Base-by-base conservation (phyloP, 2,113 vertebrate species). In the Dromiciops gliroides region DNA sequence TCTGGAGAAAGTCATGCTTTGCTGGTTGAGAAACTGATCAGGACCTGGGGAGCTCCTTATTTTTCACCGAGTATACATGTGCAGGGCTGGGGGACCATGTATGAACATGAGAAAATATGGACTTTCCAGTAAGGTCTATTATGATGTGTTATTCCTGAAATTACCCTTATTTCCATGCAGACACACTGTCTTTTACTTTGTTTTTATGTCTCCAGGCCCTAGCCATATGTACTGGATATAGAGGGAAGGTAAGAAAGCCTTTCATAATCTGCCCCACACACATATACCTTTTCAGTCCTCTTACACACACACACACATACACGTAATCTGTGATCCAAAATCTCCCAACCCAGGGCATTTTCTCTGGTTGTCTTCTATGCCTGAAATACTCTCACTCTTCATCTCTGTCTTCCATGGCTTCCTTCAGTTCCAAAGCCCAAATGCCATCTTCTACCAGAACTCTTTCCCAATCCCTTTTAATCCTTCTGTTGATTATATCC, bases 21-120 rank as follows among this genome's bases (percentile, higher is more conserved):
- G 12, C 49, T 93, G 23, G 11, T 50, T 48, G 48, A 92, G 91
- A 95, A 91, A 50, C 48, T 93, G 95, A 90, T 95, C 95, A 95
- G 67, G 95, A 96, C 90, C 52, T 92, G 49, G 31, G 23, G 88
- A 95, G 93, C 91, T 95, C 89, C 94, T 28, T 94, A 88, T 92
- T 94, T 92, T 93, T 47, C 26, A 53, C 92, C 95, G 94, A 96
- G 50, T n/a, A 3, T 94, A 31, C 37, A 23, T 3, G 19, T 31
- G 0, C n/a, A 22, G 8, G 26, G 11, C 0, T 24, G 49, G 25
- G 7, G 0, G 3, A 51, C 44, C 23, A 90, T 10, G 37, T 9
- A 48, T 92, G 50, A 44, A 83, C 19, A 24, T 95, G 11, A 16
- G 9, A 50, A 90, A 14, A 31, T 48, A 7, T 48, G 1, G 89